A percentile compares a stretch with the other conserved stretches of the same genome.
phyloP scores from a whole-genome alignment of 2,113 vertebrate genomes.

The Felis catus region F.catus_Fca126_mat1.0 CM031411.1:20674001-20674500 shows the following conservation, averaged over 20 bases:
- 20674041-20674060: slow-evolving; percentile 1
- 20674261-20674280: background rate
- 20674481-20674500: background rate
- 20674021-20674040: background rate
- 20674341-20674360: background rate
- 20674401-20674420: background rate
- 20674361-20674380: background rate
- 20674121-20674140: background rate
- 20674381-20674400: background rate
- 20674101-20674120: background rate
- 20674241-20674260: background rate
- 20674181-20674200: background rate
- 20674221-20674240: background rate
- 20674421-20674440: background rate
- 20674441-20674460: background rate
- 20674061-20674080: slow-evolving; percentile 17
- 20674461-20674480: background rate
- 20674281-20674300: background rate
- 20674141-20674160: background rate
- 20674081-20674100: background rate
- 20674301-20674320: background rate
- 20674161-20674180: background rate
- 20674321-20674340: background rate
- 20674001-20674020: background rate
- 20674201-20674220: background rate